These are phyloP conservation scores for Poeciliopsis gracilis DNA, from an alignment of 2,797 vertebrate genomes.

Conservation along the genomic window DNA sequence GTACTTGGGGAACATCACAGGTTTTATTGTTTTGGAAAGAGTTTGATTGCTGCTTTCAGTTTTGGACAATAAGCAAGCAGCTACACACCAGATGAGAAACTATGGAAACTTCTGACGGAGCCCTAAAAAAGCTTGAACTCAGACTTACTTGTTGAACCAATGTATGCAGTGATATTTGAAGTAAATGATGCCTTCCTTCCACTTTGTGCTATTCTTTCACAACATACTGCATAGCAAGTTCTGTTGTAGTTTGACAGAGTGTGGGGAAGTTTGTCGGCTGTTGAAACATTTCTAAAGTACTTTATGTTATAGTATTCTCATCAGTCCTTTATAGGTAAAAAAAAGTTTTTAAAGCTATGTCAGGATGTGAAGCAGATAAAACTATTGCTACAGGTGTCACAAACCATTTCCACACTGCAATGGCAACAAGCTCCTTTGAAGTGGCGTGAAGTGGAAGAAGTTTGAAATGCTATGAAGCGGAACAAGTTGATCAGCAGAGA, in stretches of 20 bases:
- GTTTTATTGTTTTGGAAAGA: slow-evolving; percentile 3
- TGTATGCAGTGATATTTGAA: neutral
- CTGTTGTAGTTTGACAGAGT: neutral
- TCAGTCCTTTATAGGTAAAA: neutral
- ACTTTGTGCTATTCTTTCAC: neutral
- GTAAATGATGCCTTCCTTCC: neutral
- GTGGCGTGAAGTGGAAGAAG: slow-evolving; percentile 1
- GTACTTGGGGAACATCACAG: neutral
- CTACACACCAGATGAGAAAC: neutral
- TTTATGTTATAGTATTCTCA: neutral
- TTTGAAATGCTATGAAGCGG: neutral
- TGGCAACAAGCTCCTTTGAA: slow-evolving; percentile 9
- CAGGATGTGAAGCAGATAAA: neutral
- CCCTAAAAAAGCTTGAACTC: neutral
- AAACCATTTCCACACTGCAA: slow-evolving; percentile 27
- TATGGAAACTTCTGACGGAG: neutral
- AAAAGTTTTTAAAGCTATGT: neutral
- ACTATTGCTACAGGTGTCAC: neutral
- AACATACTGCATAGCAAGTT: neutral
- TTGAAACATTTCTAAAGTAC: neutral
- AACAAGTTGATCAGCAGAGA: slow-evolving; percentile 17
- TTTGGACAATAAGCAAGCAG: neutral
- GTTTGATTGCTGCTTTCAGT: neutral
- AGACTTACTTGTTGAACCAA: neutral
- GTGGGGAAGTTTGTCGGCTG: neutral